phyloP scores from a whole-genome alignment of 1,140 invertebrate species.

The Lerema accius region DNA sequence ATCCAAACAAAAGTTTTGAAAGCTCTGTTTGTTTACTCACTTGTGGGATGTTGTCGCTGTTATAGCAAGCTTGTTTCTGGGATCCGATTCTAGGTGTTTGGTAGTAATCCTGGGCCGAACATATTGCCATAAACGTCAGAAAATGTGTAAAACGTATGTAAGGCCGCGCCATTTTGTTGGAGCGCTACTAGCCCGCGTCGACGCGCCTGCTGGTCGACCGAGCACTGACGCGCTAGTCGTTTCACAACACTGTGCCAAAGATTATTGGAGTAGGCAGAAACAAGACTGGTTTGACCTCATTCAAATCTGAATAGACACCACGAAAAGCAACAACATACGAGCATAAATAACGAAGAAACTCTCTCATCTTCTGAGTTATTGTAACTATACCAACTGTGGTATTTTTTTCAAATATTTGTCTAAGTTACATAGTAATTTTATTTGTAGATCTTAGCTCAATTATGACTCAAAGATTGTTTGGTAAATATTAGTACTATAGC shows the following conservation, averaged over 20 bases:
- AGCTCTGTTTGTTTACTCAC: conserved; percentile 59
- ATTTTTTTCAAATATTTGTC: too few relatives aligned
- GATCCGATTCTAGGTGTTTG: conserved; percentile 66
- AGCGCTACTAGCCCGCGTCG: conserved; percentile 60
- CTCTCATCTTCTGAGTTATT: too few relatives aligned
- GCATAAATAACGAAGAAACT: too few relatives aligned
- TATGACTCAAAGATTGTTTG: too few relatives aligned
- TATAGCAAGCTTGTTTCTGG: conserved; percentile 72
- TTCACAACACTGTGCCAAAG: conserved; percentile 70
- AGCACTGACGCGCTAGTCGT: conserved; percentile 67
- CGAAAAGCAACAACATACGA: neutral
- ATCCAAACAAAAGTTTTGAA: conserved; percentile 56
- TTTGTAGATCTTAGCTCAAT: too few relatives aligned
- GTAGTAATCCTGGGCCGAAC: conserved; percentile 62
- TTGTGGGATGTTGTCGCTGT: conserved; percentile 66
- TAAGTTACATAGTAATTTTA: too few relatives aligned
- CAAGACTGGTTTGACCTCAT: conserved; percentile 37
- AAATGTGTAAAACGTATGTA: conserved; percentile 52
- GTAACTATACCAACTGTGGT: too few relatives aligned
- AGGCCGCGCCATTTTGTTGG: conserved; percentile 61
- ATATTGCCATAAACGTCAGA: conserved; percentile 51
- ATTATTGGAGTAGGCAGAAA: conserved; percentile 38
- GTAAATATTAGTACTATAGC: too few relatives aligned
- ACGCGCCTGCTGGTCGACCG: conserved; percentile 62
- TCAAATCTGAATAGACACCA: neutral